These are phyloP conservation scores for Aptenodytes forsteri DNA, from an alignment of 2,113 vertebrate species.

Conservation along the genomic window DNA sequence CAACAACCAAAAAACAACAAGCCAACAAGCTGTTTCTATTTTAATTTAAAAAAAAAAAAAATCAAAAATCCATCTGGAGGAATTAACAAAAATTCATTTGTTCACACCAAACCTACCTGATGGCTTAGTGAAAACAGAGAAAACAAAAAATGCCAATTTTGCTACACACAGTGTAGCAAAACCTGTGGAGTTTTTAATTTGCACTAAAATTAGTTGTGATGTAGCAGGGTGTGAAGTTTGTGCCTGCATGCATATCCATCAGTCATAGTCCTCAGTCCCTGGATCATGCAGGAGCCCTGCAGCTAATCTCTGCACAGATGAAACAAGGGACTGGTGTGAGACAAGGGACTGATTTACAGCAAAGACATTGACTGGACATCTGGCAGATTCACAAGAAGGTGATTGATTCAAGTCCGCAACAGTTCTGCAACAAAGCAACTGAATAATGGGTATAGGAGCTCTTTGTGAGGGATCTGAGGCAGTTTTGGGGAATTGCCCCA, in stretches of 20 bases:
- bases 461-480: background rate
- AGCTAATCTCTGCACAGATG: background rate
- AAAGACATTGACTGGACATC: background rate
- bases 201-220: background rate
- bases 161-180: fast-evolving
- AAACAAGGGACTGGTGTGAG: background rate
- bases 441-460: background rate
- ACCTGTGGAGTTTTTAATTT: background rate
- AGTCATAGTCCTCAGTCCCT: too few relatives aligned
- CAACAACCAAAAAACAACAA: background rate
- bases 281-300: background rate
- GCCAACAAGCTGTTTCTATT: background rate
- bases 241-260: background rate
- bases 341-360: background rate
- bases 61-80: background rate
- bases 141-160: background rate
- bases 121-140: background rate
- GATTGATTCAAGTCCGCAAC: too few relatives aligned
- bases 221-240: background rate
- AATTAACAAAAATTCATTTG: background rate
- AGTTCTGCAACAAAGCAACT: background rate
- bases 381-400: background rate
- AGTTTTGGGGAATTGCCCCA: background rate
- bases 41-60: background rate
- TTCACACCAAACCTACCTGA: background rate